Base-by-base conservation (phyloP, 1,140 invertebrate species). In the Melanaphis sacchari region DNA sequence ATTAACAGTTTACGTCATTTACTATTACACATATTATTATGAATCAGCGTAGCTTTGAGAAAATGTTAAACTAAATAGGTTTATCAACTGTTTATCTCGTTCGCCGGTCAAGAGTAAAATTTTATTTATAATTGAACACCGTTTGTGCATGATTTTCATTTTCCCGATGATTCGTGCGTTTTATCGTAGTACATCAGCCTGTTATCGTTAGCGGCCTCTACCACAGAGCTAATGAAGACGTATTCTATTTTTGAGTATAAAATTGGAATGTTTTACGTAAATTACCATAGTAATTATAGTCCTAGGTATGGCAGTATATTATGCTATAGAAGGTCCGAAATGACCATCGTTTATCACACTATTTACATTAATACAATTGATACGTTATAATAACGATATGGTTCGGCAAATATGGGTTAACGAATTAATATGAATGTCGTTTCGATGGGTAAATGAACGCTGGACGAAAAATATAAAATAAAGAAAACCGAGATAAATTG, bases 401-500 rank as follows among this genome's bases (percentile, higher is more conserved):
- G 59, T n/a, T 76, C 15, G 11, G n/a, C 31, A n/a, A 76, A 76
- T 76, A n/a, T 18, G 59, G 3, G 59, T n/a, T 76, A 0, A 15
- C 31, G 31, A 66, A 76, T 76, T 76, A 76, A 76, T n/a, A 76
- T n/a, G n/a, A n/a, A 76, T 76, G 59, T 76, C 31, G 31, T 76
- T n/a, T n/a, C n/a, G 31, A 76, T 76, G 31, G n/a, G 31, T 5
- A 18, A n/a, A n/a, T 5, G 59, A 2, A 76, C 31, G 31, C 15
- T 6, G 31, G n/a, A 18, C n/a, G 15, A 43, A 85, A 85, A 43
- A 85, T 24, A 43, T 43, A 26, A 89, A 52, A 89, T 52, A 88
- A 90, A 59, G 40, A 66, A 66, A 90, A 66, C 52, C 2, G 38
- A 90, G 52, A 66, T 15, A 66, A 90, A 90, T 66, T 90, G 52